Evolutionary conservation across 2,113 vertebrate species (phyloP).

Genomic region (Hydrochoerus hydrochaeris): DNA sequence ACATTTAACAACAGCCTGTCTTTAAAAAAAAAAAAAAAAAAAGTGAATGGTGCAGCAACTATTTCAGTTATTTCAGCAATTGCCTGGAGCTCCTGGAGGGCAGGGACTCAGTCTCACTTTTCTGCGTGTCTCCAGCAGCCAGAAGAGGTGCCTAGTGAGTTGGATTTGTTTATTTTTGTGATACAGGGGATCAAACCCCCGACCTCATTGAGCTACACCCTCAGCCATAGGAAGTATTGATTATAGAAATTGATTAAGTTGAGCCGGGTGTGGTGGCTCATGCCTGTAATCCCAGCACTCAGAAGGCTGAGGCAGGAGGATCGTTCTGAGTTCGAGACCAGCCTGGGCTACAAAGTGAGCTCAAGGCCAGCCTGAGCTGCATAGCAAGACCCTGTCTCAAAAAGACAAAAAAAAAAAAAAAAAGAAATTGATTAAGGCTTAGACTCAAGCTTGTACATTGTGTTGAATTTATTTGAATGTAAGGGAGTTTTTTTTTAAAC

Average conservation of each 20-base stretch:
- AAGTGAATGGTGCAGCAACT: background rate
- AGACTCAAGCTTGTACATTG: slow-evolving; percentile 35
- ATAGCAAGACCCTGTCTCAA: too few relatives aligned
- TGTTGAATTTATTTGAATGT: slow-evolving; percentile 54
- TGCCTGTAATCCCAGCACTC: too few relatives aligned
- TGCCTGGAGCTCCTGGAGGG: background rate
- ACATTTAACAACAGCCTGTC: background rate
- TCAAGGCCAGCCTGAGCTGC: too few relatives aligned
- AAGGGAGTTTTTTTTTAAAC: background rate
- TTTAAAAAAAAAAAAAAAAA: background rate
- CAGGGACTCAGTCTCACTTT: background rate
- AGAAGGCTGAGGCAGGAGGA: too few relatives aligned
- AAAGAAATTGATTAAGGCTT: slow-evolving; percentile 21
- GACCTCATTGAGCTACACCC: background rate
- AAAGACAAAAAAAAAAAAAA: too few relatives aligned
- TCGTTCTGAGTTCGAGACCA: too few relatives aligned
- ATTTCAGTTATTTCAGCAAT: background rate
- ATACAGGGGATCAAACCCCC: background rate
- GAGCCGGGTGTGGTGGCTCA: too few relatives aligned
- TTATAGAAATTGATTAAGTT: slow-evolving; percentile 15
- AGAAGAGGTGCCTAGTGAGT: background rate
- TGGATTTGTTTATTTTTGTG: background rate
- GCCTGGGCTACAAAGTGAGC: too few relatives aligned
- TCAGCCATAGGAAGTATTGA: background rate
- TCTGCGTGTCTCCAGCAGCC: background rate